Conservation (phyloP, 30 jellyfish, hydroid and myxozoan genomes). For the Hydractinia echinata region DNA sequence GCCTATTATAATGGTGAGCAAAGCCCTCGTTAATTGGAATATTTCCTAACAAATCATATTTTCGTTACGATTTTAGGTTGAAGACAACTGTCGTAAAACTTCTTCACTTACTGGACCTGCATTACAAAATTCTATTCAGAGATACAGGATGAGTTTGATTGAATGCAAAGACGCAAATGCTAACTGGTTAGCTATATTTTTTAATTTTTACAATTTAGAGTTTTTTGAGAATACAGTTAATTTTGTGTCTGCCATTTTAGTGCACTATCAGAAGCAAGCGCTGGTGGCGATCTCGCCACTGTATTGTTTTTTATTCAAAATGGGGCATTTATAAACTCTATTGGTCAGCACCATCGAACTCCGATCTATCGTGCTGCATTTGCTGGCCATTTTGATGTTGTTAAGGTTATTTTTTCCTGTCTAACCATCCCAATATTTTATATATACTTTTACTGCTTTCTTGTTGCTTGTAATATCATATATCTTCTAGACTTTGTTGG, state of each 20-base stretch:
- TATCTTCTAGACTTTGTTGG: constrained; percentile 42
- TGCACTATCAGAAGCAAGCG: constrained; percentile 84
- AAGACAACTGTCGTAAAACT: neutral
- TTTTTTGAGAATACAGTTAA: neutral
- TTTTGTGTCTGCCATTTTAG: neutral
- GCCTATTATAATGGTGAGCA: no score
- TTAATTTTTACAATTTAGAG: neutral
- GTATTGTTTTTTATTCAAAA: constrained; percentile 44
- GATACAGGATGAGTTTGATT: constrained; percentile 42
- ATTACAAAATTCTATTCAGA: neutral
- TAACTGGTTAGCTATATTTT: constrained; percentile 28
- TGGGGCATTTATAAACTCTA: constrained; percentile 70
- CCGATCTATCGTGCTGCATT: constrained; percentile 89
- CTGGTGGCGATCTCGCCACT: constrained; percentile 71
- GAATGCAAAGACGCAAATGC: constrained; percentile 79
- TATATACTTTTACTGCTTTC: neutral
- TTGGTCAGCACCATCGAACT: constrained; percentile 71
- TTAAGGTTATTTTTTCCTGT: constrained; percentile 41
- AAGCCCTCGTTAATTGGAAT: no score
- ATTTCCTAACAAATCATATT: no score
- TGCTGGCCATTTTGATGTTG: constrained; percentile 71
- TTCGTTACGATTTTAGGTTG: neutral
- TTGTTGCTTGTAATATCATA: neutral
- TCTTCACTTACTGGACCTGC: constrained; percentile 13
- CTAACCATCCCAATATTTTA: neutral